Conservation (phyloP, 2,113 vertebrate genomes). For the Apodemus speciosus region DNA sequence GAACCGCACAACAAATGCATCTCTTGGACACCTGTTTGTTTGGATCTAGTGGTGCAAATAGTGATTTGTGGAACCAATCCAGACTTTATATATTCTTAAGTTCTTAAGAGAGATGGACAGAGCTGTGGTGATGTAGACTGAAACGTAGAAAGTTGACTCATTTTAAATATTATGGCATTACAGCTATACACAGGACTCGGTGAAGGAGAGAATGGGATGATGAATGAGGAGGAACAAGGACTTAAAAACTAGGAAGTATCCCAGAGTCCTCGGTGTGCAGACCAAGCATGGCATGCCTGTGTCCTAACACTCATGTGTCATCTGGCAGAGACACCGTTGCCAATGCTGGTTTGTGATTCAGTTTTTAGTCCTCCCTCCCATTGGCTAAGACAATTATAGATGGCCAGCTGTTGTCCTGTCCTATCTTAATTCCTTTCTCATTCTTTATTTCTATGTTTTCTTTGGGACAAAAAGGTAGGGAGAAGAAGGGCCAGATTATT, state of each 20-base stretch:
- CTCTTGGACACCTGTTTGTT: neutral
- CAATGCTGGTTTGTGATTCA: neutral
- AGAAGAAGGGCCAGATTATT: neutral
- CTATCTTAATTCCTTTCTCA: conserved; percentile 25
- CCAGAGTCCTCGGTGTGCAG: neutral
- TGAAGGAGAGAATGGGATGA: neutral
- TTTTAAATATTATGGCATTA: neutral
- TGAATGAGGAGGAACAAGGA: neutral
- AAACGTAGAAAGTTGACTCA: neutral
- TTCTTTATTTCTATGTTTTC: neutral
- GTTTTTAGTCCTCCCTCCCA: neutral
- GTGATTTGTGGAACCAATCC: neutral
- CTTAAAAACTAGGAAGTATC: neutral
- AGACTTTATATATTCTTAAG: neutral
- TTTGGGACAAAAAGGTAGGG: neutral
- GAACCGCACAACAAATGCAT: neutral
- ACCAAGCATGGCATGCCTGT: neutral
- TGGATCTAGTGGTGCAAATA: neutral
- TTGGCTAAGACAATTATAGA: conserved; percentile 23
- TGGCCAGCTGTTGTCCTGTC: neutral
- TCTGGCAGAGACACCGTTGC: neutral
- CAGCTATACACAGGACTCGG: neutral
- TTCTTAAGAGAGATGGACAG: neutral
- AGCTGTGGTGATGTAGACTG: neutral
- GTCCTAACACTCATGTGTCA: neutral